Percentiles rank a stretch among this genome's conserved stretches.
Evolutionary conservation across 2,797 vertebrate species (phyloP).

Genomic region (Orientallactaga sibirica): DNA sequence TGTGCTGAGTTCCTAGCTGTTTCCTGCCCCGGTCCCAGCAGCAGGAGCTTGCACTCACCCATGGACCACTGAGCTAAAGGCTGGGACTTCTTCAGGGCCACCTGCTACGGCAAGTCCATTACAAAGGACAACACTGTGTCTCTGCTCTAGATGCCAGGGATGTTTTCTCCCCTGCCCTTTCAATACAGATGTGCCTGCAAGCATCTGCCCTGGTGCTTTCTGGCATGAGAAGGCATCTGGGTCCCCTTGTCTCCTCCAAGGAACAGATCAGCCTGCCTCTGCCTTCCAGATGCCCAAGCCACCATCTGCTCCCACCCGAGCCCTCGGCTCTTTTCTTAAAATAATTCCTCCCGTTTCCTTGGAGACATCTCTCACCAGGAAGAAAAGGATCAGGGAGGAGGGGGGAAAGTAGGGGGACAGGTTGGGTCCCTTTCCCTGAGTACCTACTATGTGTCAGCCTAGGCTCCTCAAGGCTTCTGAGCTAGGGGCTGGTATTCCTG

Average conservation of each 20-base stretch:
- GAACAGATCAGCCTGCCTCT: slow-evolving; percentile 73
- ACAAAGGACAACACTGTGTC: neutral
- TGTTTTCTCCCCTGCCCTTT: neutral
- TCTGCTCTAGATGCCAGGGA: neutral
- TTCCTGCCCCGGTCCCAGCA: neutral
- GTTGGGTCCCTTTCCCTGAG: slow-evolving; percentile 29
- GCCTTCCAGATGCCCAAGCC: slow-evolving; percentile 77
- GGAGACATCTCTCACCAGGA: slow-evolving; percentile 79
- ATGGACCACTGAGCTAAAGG: neutral
- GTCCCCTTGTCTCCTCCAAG: slow-evolving; percentile 1
- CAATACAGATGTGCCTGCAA: neutral
- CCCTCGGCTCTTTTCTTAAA: slow-evolving; percentile 80
- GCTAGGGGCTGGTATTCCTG: neutral
- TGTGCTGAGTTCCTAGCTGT: neutral
- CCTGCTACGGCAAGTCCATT: neutral
- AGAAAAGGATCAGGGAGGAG: slow-evolving; percentile 43
- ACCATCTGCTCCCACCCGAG: slow-evolving; percentile 78
- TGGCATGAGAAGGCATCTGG: neutral
- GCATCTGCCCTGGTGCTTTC: neutral
- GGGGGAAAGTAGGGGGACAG: neutral
- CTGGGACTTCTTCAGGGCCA: slow-evolving; percentile 14
- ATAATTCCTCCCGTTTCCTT: slow-evolving; percentile 82
- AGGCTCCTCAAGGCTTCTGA: neutral
- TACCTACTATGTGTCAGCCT: slow-evolving; percentile 70
- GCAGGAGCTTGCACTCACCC: neutral